Conservation (phyloP, 37 sponge, comb jelly and placozoan species). For the Aphrocallistes beatrix region DNA sequence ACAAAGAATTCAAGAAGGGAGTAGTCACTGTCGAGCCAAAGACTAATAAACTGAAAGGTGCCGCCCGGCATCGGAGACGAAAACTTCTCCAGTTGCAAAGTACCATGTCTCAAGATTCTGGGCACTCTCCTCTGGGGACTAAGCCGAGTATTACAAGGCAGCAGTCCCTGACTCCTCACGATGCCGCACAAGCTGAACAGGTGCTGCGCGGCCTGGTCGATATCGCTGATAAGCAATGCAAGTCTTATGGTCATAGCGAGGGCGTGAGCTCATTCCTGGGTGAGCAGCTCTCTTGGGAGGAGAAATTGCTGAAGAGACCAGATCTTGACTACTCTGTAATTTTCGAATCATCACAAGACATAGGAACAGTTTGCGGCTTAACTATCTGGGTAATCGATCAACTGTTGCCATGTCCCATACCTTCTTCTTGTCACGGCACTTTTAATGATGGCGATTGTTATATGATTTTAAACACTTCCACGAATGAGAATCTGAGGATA, state of each 20-base stretch:
- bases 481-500: constrained; percentile 40
- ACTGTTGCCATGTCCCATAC: constrained; percentile 57
- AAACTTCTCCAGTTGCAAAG: background rate
- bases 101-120: background rate
- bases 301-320: constrained; percentile 49
- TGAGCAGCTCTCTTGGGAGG: background rate
- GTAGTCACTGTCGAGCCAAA: background rate
- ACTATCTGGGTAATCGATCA: constrained; percentile 92
- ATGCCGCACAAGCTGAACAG: background rate
- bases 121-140: background rate
- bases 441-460: constrained; percentile 82
- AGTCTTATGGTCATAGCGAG: background rate
- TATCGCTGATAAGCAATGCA: background rate
- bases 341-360: constrained; percentile 50
- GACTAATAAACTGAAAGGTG: background rate
- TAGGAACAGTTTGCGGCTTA: constrained; percentile 56
- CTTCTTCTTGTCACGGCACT: constrained; percentile 49
- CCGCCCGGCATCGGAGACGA: background rate
- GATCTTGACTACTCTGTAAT: constrained; percentile 73
- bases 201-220: constrained; percentile 11
- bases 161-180: background rate
- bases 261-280: background rate
- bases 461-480: constrained; percentile 52
- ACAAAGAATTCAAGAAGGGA: background rate
- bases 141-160: background rate